Base-by-base conservation (phyloP, 1,140 invertebrate genomes). In the Platyura marginata region DNA sequence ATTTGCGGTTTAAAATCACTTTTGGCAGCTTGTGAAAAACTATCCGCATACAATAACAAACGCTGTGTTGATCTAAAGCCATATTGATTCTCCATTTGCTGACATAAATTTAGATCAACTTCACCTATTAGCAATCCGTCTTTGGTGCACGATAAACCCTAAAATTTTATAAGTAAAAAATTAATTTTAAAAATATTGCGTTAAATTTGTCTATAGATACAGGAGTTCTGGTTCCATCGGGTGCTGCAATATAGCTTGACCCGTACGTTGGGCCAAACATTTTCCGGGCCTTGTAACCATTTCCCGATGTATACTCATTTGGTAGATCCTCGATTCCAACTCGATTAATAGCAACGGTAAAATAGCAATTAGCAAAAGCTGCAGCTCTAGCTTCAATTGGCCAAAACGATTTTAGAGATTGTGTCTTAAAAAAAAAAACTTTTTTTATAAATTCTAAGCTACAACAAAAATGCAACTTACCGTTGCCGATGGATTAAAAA, bases 401-500 rank as follows among this genome's bases (percentile, higher is more conserved):
- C 95, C 95, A 98, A 37, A 61, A 1, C 92, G 90, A 65, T 98
- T 95, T 66, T 91, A 96, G 29, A 76, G 70, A 35, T 8, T 3
- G 15, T 22, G n/a, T 5, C n/a, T n/a, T 23, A 21, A n/a, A n/a
- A 39, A 21, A 19, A 21, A 10, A 11, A 3, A 21, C 18, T 21
- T 15, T 22, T 15, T 15, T 21, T 22, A 21, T 10, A 23, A 18
- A 36, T n/a, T 18, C 16, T 5, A 38, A 5, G 16, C 13, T n/a
- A 34, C 3, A 34, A 34, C 16, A 11, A 34, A 34, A 34, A 29
- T 29, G 25, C 6, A 29, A 13, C 25, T n/a, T 37, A 91, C 80
- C 11, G 94, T 98, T n/a, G 95, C 94, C 4, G 90, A 93, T 16
- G 95, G 95, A 67, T 98, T 98, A 57, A 98, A 98, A 1, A 98